Evolutionary conservation across 1,140 invertebrate genomes (phyloP), one percentile per base, ranked within the genome.

Genomic region (Zaprionus kolodkinae): DNA sequence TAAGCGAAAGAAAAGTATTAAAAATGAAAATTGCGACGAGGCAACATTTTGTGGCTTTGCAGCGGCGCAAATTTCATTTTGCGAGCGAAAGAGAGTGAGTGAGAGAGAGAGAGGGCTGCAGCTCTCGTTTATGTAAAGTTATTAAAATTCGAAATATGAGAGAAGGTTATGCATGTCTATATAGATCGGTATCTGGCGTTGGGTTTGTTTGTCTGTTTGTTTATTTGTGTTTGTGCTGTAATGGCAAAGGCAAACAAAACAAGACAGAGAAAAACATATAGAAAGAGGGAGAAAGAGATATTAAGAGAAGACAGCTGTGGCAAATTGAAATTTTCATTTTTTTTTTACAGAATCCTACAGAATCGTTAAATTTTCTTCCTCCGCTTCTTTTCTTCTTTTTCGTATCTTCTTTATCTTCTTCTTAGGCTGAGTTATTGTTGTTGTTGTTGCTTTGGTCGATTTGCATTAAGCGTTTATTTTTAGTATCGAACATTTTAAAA

Each of bases 391-490:
- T 64, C 30, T n/a, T n/a, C n/a, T n/a, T n/a, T n/a, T n/a, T n/a
- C n/a, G n/a, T n/a, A n/a, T n/a, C n/a, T n/a, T n/a, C n/a, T 71
- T 56, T 12, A 45, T n/a, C 48, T 55, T 55, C 45, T 71, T 54
- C 33, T 33, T 21, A 25, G 17, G 10, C 45, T 25, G 17, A 50
- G 45, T 50, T 50, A 50, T 62, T 60, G 35, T 62, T 60, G 15
- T 63, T 67, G 36, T 60, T 64, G 59, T 67, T 62, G 59, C 67
- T 66, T 54, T 64, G 50, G 69, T 43, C 72, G 72, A 88, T 86
- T 88, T 86, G 83, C 83, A 87, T 86, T 79, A 86, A 87, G 75
- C 79, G 83, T 77, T 86, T 86, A 87, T 76, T 87, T 86, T 78
- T 79, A 76, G 68, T 70, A 76, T 83, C 72, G 57, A 73, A 73